phyloP scores from a whole-genome alignment of 2,113 vertebrate genomes.

The Cinclus mexicanus region DNA sequence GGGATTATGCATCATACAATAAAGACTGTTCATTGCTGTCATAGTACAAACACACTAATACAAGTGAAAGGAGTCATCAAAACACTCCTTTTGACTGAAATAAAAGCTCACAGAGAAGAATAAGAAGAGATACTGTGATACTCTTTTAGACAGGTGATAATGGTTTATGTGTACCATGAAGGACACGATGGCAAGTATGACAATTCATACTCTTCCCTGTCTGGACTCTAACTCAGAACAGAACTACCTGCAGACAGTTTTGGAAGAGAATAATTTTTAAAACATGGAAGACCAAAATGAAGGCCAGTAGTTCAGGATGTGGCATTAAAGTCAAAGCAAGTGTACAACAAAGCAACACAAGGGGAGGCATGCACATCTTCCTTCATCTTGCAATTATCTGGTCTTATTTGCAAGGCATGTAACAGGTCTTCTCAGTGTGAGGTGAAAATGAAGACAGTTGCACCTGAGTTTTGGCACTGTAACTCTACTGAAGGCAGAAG shows the following conservation, averaged over 20 bases:
- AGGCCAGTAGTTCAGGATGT: background rate
- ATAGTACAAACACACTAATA: background rate
- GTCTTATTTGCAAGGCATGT: background rate
- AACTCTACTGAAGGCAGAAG: background rate
- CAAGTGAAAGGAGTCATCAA: background rate
- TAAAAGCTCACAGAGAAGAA: background rate
- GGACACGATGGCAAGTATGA: accelerated
- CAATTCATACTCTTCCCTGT: background rate
- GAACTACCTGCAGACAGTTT: background rate
- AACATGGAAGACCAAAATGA: background rate
- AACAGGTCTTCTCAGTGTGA: background rate
- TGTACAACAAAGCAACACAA: background rate
- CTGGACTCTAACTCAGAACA: background rate
- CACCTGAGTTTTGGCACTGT: background rate
- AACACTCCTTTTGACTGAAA: background rate
- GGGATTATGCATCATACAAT: background rate
- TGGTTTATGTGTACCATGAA: background rate
- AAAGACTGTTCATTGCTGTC: background rate
- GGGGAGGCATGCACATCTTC: background rate
- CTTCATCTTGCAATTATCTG: background rate
- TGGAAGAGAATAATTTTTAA: background rate
- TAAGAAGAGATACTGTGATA: background rate
- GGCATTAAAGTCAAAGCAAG: background rate
- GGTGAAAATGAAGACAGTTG: background rate
- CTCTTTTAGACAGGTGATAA: background rate